phyloP scores from a whole-genome alignment of 2,797 vertebrate species.

The Rhadinocentrus ornatus region DNA sequence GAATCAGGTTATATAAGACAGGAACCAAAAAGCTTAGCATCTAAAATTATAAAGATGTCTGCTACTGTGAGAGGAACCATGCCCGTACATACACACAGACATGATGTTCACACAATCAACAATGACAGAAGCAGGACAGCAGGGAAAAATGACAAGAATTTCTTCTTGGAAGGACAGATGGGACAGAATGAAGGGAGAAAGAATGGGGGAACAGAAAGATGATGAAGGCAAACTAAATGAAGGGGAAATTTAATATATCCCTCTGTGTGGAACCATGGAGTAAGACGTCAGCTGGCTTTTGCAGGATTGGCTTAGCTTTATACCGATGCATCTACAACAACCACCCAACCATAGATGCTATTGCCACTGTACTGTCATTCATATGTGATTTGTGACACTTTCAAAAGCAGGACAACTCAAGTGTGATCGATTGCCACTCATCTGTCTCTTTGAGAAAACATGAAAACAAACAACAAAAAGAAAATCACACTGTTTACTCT shows the following conservation, averaged over 20 bases:
- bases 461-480: background rate
- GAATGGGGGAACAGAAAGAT: slow-evolving; percentile 15
- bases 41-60: slow-evolving; percentile 54
- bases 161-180: slow-evolving; percentile 34
- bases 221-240: slow-evolving; percentile 29
- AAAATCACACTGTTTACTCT: background rate
- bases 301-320: slow-evolving; percentile 13
- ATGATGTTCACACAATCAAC: slow-evolving; percentile 5
- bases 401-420: slow-evolving; percentile 48
- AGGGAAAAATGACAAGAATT: slow-evolving; percentile 28
- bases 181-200: slow-evolving; percentile 13
- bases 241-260: slow-evolving; percentile 49
- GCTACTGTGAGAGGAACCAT: slow-evolving; percentile 15
- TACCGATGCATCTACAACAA: slow-evolving; percentile 20
- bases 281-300: slow-evolving; percentile 26
- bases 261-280: slow-evolving; percentile 44
- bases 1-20: slow-evolving; percentile 57
- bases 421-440: slow-evolving; percentile 24
- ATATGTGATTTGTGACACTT: slow-evolving; percentile 22
- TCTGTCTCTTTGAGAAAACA: slow-evolving; percentile 30
- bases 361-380: slow-evolving; percentile 49
- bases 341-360: slow-evolving; percentile 22
- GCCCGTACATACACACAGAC: background rate
- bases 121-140: slow-evolving; percentile 2
- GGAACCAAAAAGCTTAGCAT: slow-evolving; percentile 33